Evolutionary conservation across 2,797 vertebrate species (phyloP).

Genomic region (Cryptoblepharus egeriae): DNA sequence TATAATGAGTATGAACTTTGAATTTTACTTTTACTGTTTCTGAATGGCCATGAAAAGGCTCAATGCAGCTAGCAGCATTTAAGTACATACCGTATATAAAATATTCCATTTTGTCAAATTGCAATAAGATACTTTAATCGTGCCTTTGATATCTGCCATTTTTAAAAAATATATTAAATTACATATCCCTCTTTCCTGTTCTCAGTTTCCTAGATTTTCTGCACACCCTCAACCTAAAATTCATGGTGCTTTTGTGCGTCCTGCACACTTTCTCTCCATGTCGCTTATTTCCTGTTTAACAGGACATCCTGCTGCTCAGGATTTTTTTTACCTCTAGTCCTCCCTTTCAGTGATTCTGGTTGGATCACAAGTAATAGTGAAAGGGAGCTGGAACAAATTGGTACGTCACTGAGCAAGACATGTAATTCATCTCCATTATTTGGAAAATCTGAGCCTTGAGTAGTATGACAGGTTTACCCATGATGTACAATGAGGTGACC

Average conservation of each 20-base stretch:
- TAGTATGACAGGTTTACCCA: too few relatives aligned
- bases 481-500: too few relatives aligned
- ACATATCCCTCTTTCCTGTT: neutral
- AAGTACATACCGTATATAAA: neutral
- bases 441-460: neutral
- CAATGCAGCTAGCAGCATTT: neutral
- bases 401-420: neutral
- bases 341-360: neutral
- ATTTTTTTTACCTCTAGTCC: neutral
- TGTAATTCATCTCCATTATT: neutral
- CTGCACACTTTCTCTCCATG: neutral
- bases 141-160: neutral
- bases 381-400: neutral
- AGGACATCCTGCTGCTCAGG: neutral
- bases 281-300: neutral
- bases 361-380: neutral
- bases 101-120: neutral
- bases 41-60: neutral
- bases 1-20: neutral
- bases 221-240: neutral
- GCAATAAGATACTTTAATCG: neutral
- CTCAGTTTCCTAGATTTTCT: neutral
- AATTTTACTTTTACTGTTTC: neutral
- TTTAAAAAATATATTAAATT: neutral
- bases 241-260: too few relatives aligned